Base-by-base conservation (phyloP, 2,113 vertebrate species). In the Apodemus sylvaticus region DNA sequence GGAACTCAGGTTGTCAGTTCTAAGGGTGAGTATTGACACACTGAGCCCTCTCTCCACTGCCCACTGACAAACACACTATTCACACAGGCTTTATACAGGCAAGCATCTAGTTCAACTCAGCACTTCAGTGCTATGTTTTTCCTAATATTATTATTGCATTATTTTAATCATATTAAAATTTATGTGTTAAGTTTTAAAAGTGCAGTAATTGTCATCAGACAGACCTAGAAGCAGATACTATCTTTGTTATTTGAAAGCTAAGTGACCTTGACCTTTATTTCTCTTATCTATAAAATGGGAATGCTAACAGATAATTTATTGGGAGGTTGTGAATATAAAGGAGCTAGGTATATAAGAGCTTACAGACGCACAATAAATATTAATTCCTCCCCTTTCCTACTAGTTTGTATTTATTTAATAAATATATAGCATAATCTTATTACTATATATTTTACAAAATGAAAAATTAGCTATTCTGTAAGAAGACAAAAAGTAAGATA, bases 201-300 rank as follows among this genome's bases (percentile, higher is more conserved):
- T 42, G 62, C 20, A 81, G 62, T 93, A 58, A 87, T 39, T 55
- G 81, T 26, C 88, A 91, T 76, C 48, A 66, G 89, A 90, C 19
- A 92, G 64, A 89, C 5, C 13, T 64, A 88, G 60, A 16, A 70
- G 14, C 1, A 87, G 53, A 83, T 78, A 5, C 51, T 71, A 22
- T 60, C 42, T 74, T 89, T 14, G 29, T 85, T 24, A 78, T 62
- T 96, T 94, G 91, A 66, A 81, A 89, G 29, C 55, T 83, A 93
- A 79, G 36, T 94, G 90, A 88, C 3, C 55, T 93, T 89, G n/a
- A 87, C 16, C 45, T 51, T 85, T 94, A 68, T 31, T 22, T n/a
- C n/a, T 92, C 29, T 83, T 86, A 95, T 66, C 70, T 92, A 87
- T 77, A 92, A 96, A 96, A 95, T 90, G 76, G 87, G 70, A 90